These are phyloP conservation scores for Leptinotarsa lineolata DNA, from an alignment of 1,140 invertebrate genomes.

Conservation along the genomic window DNA sequence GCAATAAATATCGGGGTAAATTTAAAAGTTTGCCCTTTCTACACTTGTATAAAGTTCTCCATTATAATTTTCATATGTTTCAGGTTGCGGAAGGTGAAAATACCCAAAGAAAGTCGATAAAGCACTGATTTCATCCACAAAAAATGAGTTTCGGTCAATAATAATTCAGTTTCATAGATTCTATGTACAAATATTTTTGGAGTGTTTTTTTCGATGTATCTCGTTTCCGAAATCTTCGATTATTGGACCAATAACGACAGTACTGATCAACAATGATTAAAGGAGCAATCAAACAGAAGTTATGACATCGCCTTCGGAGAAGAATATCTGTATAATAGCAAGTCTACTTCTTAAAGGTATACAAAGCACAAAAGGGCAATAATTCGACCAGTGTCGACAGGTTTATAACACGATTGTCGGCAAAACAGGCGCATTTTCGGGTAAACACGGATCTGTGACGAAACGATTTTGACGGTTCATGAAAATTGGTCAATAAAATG, in stretches of 20 bases:
- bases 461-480: background rate
- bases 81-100: no score
- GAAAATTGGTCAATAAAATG: constrained; percentile 8
- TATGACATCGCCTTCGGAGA: background rate
- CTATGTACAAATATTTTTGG: no score
- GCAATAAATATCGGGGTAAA: no score
- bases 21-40: no score
- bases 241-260: background rate
- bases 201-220: no score
- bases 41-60: no score
- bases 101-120: no score
- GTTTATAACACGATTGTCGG: background rate
- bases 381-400: constrained; percentile 3
- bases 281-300: constrained; percentile 8
- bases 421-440: background rate
- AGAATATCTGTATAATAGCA: background rate
- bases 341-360: background rate
- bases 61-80: no score
- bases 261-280: background rate
- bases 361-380: constrained; percentile 1
- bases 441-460: constrained; percentile 1
- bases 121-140: no score
- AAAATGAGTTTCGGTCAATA: no score
- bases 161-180: no score
- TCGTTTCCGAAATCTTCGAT: no score